Evolutionary conservation across 2,113 vertebrate genomes (phyloP).

Genomic region (Phaethon lepturus): DNA sequence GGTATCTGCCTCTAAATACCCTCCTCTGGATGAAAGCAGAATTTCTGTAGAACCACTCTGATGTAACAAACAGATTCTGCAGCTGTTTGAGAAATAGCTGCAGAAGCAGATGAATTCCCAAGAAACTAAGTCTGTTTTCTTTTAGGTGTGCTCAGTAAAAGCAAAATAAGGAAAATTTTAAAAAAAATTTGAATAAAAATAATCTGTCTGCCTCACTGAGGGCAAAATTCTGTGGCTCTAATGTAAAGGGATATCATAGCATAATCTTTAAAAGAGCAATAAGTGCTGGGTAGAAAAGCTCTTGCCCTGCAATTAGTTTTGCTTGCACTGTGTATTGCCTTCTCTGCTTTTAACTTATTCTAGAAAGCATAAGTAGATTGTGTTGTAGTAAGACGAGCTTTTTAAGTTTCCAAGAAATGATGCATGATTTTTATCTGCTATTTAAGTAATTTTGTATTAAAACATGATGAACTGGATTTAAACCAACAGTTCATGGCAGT

Average conservation of each 20-base stretch:
- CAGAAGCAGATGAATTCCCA: background rate
- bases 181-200: background rate
- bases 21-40: background rate
- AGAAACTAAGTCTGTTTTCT: background rate
- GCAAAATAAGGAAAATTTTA: background rate
- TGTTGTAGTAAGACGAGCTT: background rate
- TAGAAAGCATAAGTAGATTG: background rate
- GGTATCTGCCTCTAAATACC: background rate
- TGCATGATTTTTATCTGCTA: background rate
- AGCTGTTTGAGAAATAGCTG: background rate
- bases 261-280: background rate
- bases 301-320: background rate
- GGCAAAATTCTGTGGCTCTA: background rate
- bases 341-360: background rate
- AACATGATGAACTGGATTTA: background rate
- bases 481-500: background rate
- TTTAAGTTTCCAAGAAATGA: background rate
- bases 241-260: background rate
- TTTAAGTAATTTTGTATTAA: background rate
- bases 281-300: background rate
- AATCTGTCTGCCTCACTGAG: background rate
- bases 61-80: background rate
- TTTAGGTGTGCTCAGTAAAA: background rate
- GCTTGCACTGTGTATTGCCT: background rate
- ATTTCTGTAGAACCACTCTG: background rate